These are phyloP conservation scores for Diplazon laetatorius DNA, from an alignment of 2,888 invertebrate genomes.

Conservation along the genomic window DNA sequence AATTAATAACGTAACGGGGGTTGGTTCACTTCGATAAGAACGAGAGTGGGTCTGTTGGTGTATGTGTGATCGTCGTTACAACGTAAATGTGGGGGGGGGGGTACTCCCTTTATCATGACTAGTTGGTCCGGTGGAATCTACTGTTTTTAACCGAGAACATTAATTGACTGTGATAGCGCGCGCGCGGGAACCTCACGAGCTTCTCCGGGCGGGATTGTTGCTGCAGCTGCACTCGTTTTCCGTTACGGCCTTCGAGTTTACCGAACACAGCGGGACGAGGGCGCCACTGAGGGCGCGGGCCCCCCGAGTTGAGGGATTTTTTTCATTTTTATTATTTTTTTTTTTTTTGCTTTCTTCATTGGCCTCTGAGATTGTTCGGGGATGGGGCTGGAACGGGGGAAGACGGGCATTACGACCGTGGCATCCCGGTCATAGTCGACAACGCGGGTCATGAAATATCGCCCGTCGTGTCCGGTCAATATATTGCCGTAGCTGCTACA, in stretches of 20 bases:
- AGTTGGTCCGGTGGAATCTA: constrained; percentile 23
- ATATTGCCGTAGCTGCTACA: constrained; percentile 69
- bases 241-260: constrained; percentile 49
- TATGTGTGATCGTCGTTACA: constrained; percentile 15
- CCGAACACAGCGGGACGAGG: constrained; percentile 33
- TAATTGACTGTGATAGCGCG: constrained; percentile 61
- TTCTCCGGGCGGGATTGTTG: constrained; percentile 9
- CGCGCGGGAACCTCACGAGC: constrained; percentile 49
- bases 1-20: constrained; percentile 6
- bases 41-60: background rate
- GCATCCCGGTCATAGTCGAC: constrained; percentile 66
- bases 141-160: constrained; percentile 61
- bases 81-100: constrained; percentile 42
- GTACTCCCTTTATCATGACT: constrained; percentile 54
- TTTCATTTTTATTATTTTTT: too few relatives aligned
- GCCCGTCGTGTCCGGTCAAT: constrained; percentile 70
- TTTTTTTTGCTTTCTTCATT: too few relatives aligned
- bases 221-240: constrained; percentile 33
- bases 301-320: constrained; percentile 47
- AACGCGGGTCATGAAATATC: constrained; percentile 69
- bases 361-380: constrained; percentile 46
- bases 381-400: constrained; percentile 12
- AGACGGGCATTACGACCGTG: constrained; percentile 55
- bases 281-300: constrained; percentile 6
- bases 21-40: constrained; percentile 38